These are phyloP conservation scores for Rotaria sp. DNA, from an alignment of 2,888 invertebrate species.

Conservation along the genomic window DNA sequence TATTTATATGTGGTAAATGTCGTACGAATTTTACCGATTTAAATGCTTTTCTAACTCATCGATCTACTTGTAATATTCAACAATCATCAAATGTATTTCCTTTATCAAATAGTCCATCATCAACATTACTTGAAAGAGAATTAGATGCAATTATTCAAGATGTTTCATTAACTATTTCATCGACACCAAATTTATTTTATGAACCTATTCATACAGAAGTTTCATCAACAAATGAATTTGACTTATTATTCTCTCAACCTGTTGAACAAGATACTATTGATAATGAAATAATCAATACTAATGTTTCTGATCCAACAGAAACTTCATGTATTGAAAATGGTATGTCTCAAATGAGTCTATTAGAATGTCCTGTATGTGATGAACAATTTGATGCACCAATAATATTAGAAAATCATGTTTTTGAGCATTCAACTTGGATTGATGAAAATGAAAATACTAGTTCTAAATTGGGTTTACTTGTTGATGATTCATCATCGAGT, in stretches of 20 bases:
- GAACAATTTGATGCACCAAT: slow-evolving; percentile 33
- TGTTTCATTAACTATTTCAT: background rate
- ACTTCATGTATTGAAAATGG: background rate
- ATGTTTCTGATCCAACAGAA: background rate
- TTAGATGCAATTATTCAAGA: background rate
- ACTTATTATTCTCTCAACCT: background rate
- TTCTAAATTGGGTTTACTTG: background rate
- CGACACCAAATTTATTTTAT: background rate
- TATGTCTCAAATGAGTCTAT: background rate
- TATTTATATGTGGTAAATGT: slow-evolving; percentile 21
- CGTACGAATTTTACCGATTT: background rate
- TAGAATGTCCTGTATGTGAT: slow-evolving; percentile 39
- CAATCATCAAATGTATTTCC: background rate
- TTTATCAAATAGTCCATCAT: background rate
- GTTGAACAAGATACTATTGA: no score
- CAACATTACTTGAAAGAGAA: background rate
- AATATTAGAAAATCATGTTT: slow-evolving; percentile 33
- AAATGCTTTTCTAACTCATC: background rate
- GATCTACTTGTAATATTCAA: background rate
- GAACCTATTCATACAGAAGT: background rate
- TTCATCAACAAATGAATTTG: background rate
- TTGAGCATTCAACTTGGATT: slow-evolving; percentile 34
- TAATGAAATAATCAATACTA: background rate
- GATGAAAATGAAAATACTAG: slow-evolving; percentile 4
- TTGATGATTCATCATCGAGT: background rate